These are phyloP conservation scores for Chymomyza caudatula DNA, from an alignment of 2,888 invertebrate genomes.

Conservation along the genomic window DNA sequence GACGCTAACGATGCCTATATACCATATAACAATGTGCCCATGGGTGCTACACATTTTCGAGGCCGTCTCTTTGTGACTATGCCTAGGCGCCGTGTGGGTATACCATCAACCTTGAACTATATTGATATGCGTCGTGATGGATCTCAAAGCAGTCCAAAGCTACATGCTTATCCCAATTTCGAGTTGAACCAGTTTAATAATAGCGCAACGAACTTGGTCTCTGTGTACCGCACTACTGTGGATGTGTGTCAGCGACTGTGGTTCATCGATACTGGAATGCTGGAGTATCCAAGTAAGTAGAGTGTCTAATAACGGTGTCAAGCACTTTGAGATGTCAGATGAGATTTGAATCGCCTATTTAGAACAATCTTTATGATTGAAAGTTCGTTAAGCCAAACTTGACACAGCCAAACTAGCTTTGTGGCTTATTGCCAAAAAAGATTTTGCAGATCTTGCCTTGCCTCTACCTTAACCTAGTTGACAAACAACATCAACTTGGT, in stretches of 20 bases:
- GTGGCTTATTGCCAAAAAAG: too few species aligned
- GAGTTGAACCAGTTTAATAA: constrained; percentile 69
- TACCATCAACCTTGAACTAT: constrained; percentile 82
- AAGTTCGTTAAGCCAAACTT: too few species aligned
- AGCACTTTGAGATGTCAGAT: too few species aligned
- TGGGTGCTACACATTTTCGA: constrained; percentile 74
- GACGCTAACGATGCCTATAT: constrained; percentile 53
- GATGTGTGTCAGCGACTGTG: constrained; percentile 87
- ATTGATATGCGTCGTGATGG: constrained; percentile 75
- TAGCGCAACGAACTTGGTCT: constrained; percentile 79
- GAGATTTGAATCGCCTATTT: too few species aligned
- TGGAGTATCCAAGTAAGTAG: constrained; percentile 83
- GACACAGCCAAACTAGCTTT: too few species aligned
- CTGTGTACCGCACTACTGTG: constrained; percentile 85
- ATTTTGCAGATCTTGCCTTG: too few species aligned
- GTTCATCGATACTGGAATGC: constrained; percentile 87
- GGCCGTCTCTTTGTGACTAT: constrained; percentile 85
- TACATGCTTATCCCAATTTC: constrained; percentile 74
- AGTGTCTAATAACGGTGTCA: background rate
- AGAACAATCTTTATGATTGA: too few species aligned
- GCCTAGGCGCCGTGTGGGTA: constrained; percentile 84
- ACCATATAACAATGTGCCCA: constrained; percentile 77
- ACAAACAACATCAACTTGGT: too few species aligned
- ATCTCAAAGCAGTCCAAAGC: constrained; percentile 63
- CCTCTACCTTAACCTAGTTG: too few species aligned